Conservation (phyloP, 1,140 invertebrate genomes). For the Caenorhabditis inopinata region DNA sequence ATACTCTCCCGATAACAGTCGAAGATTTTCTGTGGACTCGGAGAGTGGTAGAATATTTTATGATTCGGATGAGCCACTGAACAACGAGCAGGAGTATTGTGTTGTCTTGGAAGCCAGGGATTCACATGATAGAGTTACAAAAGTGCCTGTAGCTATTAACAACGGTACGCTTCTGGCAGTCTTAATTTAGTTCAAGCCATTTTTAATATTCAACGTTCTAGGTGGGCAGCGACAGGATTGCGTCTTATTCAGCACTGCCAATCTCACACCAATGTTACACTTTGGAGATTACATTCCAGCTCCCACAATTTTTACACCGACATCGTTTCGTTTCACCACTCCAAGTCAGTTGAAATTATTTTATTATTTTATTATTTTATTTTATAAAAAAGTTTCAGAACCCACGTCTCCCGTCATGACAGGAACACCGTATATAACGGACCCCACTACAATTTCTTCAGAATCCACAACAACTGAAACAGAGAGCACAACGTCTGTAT, state of each 20-base stretch:
- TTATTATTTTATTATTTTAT: no score
- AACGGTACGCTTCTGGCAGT: not conserved
- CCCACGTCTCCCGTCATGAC: not conserved
- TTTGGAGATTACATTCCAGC: slow-evolving; percentile 14
- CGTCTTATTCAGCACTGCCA: not conserved
- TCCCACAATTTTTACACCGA: not conserved
- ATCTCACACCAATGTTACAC: not conserved
- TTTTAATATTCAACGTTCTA: no score
- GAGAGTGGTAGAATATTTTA: slow-evolving; percentile 27
- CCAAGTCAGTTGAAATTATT: not conserved
- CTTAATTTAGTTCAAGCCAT: no score
- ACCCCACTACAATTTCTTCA: not conserved
- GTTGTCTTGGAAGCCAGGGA: slow-evolving; percentile 20
- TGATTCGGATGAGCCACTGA: slow-evolving; percentile 26
- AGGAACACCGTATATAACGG: not conserved
- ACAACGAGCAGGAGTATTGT: slow-evolving; percentile 16
- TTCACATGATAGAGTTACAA: not conserved
- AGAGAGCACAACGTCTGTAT: not conserved
- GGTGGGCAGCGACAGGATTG: not conserved
- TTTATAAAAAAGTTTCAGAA: no score
- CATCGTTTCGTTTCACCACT: not conserved
- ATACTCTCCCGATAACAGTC: slow-evolving; percentile 25
- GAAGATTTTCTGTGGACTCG: slow-evolving; percentile 27
- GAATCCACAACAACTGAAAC: not conserved
- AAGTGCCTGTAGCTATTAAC: slow-evolving; percentile 17